Evolutionary conservation across 2,888 invertebrate genomes (phyloP), one percentile per base, ranked within the genome.

Genomic region (Trichogramma dendrolimi): DNA sequence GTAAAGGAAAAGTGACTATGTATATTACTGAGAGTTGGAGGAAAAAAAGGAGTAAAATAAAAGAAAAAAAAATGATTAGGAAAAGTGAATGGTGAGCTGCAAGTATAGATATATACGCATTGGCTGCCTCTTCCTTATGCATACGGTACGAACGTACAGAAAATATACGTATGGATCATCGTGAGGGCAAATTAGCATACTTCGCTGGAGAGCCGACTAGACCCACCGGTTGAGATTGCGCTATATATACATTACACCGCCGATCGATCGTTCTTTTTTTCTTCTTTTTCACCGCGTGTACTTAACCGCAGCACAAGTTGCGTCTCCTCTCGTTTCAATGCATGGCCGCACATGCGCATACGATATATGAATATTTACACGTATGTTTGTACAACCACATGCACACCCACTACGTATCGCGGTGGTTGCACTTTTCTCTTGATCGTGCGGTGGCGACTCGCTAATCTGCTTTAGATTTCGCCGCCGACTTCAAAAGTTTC

Each of bases 321-420:
- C 75, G 75, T 76, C 76, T 76, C 76, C 76, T 77, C 76, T 77
- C 76, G 75, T 78, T 78, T 77, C 73, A 77, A 77, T 77, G 77
- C 77, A 76, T 55, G 64, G 55, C 56, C 58, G 61, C 64, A 54
- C 58, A 55, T 49, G 27, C 27, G 27, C 27, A 27, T 27, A 27
- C 27, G 27, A 27, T 27, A 27, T 27, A 27, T 27, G 27, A 27
- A 27, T 27, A 27, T 27, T 27, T 27, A 27, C 27, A 27, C 27
- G 27, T 27, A 27, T 27, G 27, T 27, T 27, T 27, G 27, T 27
- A 27, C 27, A 27, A 27, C 27, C 27, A 27, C 27, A 27, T 27
- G 27, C 27, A 27, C 27, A 27, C 27, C 27, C 27, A 27, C 27
- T 27, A 27, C 27, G 27, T 27, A 27, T 3, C 3, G 27, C 27